Conservation (phyloP, 2,888 invertebrate genomes). For the Nematopogon swammerdamellus region DNA sequence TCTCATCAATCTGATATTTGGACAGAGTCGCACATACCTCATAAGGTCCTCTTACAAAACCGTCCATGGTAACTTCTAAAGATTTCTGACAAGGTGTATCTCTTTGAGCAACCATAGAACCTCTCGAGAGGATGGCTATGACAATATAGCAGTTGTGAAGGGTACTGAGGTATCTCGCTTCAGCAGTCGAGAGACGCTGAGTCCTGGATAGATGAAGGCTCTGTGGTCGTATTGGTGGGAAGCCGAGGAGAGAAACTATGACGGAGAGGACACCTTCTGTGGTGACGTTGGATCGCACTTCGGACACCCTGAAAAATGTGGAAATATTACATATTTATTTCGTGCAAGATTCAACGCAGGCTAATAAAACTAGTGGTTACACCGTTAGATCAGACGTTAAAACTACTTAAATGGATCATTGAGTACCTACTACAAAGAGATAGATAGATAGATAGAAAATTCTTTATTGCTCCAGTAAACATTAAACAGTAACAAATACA, state of each 20-base stretch:
- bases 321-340: not conserved
- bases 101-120: constrained; percentile 58
- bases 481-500: no score
- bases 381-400: no score
- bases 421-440: no score
- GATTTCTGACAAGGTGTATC: constrained; percentile 62
- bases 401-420: no score
- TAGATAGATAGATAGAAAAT: no score
- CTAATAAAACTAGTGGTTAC: no score
- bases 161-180: constrained; percentile 35
- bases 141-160: constrained; percentile 54
- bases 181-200: constrained; percentile 28
- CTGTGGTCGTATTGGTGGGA: constrained; percentile 25
- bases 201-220: constrained; percentile 25
- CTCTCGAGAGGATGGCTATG: constrained; percentile 59
- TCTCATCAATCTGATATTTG: constrained; percentile 31
- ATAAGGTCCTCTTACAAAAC: constrained; percentile 62
- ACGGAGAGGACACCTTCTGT: constrained; percentile 40
- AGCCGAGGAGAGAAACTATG: constrained; percentile 37
- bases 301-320: constrained; percentile 38
- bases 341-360: no score
- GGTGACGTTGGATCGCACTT: constrained; percentile 45
- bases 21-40: constrained; percentile 62
- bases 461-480: no score
- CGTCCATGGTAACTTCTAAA: constrained; percentile 57